Evolutionary conservation across 2,797 vertebrate genomes (phyloP), one percentile per base, ranked within the genome.

Genomic region (Eulemur rubriventer): DNA sequence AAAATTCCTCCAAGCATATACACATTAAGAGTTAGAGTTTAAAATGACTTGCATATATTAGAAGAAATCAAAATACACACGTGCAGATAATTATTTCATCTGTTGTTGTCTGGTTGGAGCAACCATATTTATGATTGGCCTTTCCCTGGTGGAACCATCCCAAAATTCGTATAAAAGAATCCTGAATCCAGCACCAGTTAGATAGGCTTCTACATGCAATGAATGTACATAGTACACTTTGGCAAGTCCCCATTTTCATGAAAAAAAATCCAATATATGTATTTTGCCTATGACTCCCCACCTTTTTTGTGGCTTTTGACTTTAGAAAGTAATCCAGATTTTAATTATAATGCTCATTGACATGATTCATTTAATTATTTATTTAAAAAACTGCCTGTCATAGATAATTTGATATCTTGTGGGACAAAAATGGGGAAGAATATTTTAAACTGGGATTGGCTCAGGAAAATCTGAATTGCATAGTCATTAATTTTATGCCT

Each of bases 381-480:
- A 59, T 79, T 79, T 79, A 35, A 26, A 38, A 30, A 55, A 26
- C 89, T 18, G 9, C 16, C 38, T 73, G 7, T 4, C 26, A 88
- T 72, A 70, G 14, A 72, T 92, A 57, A 81, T 80, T 88, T 35
- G 17, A 63, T 72, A 52, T 11, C 1, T 69, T 94, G 13, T 69
- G 20, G 43, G 6, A 50, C 13, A 50, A 91, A 85, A 75, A 33
- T 33, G 17, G 7, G 16, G 20, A 3, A n/a, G 22, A 72, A 30
- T 89, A 57, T 85, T 93, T 96, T 89, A 93, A 72, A 94, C 17
- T 84, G 33, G 6, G 6, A 73, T 69, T 91, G 61, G 12, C 7
- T 95, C 28, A 33, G 38, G 57, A 89, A 96, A 96, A 69, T 95
- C 16, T 75, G 59, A 91, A 52, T 50, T 81, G 11, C 50, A 4